phyloP scores from a whole-genome alignment of 2,113 vertebrate species.

The Hepsetus odoe region DNA sequence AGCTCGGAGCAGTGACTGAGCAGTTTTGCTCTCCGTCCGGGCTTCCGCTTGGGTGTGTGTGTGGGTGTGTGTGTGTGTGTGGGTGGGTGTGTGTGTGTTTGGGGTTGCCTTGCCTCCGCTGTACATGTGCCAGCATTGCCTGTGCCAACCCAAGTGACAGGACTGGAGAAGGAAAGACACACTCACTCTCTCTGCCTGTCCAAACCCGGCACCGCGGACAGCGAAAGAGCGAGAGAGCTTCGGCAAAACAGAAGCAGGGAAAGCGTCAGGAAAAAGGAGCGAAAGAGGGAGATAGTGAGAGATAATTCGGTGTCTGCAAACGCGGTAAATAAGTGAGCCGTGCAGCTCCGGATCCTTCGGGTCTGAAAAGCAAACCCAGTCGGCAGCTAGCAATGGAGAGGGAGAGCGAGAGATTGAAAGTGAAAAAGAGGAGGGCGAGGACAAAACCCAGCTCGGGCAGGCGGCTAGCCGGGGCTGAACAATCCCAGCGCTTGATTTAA shows the following conservation, averaged over 20 bases:
- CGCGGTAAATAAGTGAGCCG: not conserved
- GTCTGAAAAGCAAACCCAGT: conserved; percentile 34
- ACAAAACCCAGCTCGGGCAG: conserved; percentile 2
- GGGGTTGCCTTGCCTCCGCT: conserved; percentile 65
- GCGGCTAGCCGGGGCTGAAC: not conserved
- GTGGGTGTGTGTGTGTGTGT: conserved; percentile 63
- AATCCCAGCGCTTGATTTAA: not conserved
- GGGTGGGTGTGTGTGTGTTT: conserved; percentile 60
- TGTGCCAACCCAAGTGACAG: conserved; percentile 45
- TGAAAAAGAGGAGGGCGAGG: not conserved
- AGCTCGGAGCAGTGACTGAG: conserved; percentile 63
- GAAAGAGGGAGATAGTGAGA: conserved; percentile 43
- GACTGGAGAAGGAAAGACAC: conserved; percentile 46
- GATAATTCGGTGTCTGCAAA: conserved; percentile 56
- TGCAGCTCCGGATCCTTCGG: not conserved
- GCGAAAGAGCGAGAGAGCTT: conserved; percentile 4
- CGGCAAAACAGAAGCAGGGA: conserved; percentile 40
- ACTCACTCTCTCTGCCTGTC: not conserved
- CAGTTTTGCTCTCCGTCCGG: conserved; percentile 67
- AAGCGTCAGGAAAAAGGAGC: conserved; percentile 54
- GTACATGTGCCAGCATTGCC: conserved; percentile 17
- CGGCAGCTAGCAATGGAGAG: not conserved
- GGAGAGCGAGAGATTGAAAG: not conserved
- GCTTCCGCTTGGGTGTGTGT: conserved; percentile 61
- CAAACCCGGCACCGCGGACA: not conserved